phyloP scores from a whole-genome alignment of 1,140 invertebrate genomes.

The Diachasma alloeum region DNA sequence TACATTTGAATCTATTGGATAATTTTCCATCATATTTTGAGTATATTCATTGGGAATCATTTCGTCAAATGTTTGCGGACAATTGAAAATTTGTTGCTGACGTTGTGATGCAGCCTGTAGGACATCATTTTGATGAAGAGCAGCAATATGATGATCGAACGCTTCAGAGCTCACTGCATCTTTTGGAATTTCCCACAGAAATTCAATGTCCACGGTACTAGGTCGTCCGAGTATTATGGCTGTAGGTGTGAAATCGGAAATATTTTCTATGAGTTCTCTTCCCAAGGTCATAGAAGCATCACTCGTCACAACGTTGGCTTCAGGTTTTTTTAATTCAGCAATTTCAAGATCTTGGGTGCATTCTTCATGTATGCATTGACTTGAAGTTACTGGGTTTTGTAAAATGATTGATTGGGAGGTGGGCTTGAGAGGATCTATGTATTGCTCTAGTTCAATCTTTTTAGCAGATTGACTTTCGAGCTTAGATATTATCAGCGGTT shows the following conservation, averaged over 20 bases:
- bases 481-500: background rate
- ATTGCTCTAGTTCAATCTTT: slow-evolving; percentile 42
- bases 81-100: background rate
- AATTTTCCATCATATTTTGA: background rate
- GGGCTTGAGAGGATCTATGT: background rate
- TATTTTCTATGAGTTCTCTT: slow-evolving; percentile 5
- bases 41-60: background rate
- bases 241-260: background rate
- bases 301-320: slow-evolving; percentile 31
- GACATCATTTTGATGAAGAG: background rate
- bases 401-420: background rate
- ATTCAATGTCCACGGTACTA: background rate
- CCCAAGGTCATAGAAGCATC: slow-evolving; percentile 17
- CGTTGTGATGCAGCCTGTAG: background rate
- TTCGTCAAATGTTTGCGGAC: background rate
- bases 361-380: background rate
- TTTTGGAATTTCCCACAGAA: background rate
- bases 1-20: background rate
- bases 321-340: slow-evolving; percentile 20
- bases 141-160: background rate
- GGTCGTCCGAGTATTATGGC: background rate
- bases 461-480: slow-evolving; percentile 41
- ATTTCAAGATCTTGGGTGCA: slow-evolving; percentile 10
- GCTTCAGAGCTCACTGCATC: background rate
- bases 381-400: background rate